Percentiles rank a stretch among this genome's conserved stretches.
Evolutionary conservation across 2,888 invertebrate species (phyloP).

Genomic region (Xylota sylvarum): DNA sequence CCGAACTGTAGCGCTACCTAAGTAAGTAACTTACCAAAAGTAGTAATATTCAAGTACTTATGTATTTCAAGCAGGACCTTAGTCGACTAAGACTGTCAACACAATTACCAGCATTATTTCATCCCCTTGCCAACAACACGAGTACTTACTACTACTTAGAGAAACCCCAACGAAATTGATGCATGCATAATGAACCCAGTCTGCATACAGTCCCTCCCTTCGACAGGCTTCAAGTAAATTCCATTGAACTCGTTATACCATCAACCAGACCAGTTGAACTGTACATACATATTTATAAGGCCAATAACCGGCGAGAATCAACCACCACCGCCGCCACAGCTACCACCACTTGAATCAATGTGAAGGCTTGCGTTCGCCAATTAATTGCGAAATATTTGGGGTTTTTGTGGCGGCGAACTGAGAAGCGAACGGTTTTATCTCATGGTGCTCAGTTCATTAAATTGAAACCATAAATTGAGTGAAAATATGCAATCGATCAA

Average conservation of each 20-base stretch:
- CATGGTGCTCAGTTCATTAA: slow-evolving; percentile 67
- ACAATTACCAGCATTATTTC: not conserved
- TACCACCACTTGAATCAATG: slow-evolving; percentile 49
- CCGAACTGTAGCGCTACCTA: no score
- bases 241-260: slow-evolving; percentile 23
- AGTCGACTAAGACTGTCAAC: not conserved
- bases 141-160: not conserved
- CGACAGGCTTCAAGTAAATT: slow-evolving; percentile 3
- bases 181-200: not conserved
- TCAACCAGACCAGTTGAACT: not conserved
- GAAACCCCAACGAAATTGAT: not conserved
- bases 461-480: slow-evolving; percentile 73
- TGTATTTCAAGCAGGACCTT: no score
- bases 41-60: no score
- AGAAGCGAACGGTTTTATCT: slow-evolving; percentile 34
- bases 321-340: slow-evolving; percentile 4
- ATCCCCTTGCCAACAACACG: no score
- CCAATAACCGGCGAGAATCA: slow-evolving; percentile 12
- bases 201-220: not conserved
- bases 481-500: slow-evolving; percentile 70
- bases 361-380: slow-evolving; percentile 49
- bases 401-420: slow-evolving; percentile 41
- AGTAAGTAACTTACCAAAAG: no score
- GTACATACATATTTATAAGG: not conserved
- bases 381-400: slow-evolving; percentile 73